A percentile compares a stretch with the other conserved stretches of the same genome.
Evolutionary conservation across 2,797 vertebrate genomes (phyloP).

Genomic region (Tokudaia tokunoshimensis): DNA sequence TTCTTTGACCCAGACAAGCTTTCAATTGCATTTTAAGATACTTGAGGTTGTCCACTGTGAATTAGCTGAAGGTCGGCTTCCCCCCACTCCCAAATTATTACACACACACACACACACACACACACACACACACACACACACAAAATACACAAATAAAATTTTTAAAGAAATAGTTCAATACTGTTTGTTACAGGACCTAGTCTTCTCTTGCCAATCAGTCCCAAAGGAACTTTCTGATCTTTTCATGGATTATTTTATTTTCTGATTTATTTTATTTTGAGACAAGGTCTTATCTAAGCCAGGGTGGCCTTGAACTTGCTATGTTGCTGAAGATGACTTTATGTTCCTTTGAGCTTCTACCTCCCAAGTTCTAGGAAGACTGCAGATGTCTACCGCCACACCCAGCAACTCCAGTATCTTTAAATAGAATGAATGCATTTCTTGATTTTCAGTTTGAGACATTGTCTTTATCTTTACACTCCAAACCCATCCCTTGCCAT

Average conservation of each 20-base stretch:
- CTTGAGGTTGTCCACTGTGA: not conserved
- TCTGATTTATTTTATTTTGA: not conserved
- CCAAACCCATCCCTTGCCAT: not conserved
- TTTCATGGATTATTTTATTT: not conserved
- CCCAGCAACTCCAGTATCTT: not conserved
- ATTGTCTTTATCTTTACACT: not conserved
- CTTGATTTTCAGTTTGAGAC: not conserved
- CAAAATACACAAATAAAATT: not conserved
- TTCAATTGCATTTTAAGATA: not conserved
- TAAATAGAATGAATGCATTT: not conserved
- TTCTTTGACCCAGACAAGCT: not conserved
- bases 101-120: no score
- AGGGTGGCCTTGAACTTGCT: not conserved
- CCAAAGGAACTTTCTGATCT: not conserved
- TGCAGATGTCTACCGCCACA: no score
- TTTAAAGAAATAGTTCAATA: not conserved
- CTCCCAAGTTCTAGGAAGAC: not conserved
- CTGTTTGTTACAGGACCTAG: not conserved
- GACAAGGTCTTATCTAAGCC: not conserved
- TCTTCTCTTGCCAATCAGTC: not conserved
- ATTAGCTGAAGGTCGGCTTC: not conserved
- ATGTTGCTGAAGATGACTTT: not conserved
- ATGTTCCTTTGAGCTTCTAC: not conserved
- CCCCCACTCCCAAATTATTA: not conserved
- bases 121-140: no score